phyloP scores from a whole-genome alignment of 2,888 invertebrate genomes.

The Coenonympha arcania region DNA sequence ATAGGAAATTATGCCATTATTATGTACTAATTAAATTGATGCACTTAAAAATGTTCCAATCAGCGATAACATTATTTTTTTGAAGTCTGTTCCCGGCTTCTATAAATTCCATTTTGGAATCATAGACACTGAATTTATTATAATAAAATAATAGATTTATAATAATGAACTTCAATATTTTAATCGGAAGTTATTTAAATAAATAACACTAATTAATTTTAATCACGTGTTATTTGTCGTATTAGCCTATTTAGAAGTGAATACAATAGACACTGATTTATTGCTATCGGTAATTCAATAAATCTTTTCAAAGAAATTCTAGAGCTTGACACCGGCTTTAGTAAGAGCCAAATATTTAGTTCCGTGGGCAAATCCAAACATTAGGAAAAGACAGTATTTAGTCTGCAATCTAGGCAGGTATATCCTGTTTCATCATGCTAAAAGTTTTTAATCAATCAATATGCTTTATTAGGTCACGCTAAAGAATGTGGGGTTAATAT shows the following conservation, averaged over 20 bases:
- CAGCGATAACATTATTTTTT: no score
- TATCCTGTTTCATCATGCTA: conserved; percentile 27
- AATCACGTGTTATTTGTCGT: conserved; percentile 2
- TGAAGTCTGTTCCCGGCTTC: no score
- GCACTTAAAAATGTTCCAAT: not conserved
- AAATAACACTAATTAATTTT: not conserved
- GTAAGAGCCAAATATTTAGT: conserved; percentile 10
- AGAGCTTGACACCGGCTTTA: not conserved
- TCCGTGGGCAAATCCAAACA: conserved; percentile 32
- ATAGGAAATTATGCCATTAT: not conserved
- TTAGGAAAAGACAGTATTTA: conserved; percentile 25
- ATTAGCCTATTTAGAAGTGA: conserved; percentile 2
- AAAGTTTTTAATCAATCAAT: conserved; percentile 33
- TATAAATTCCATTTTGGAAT: no score
- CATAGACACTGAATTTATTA: no score
- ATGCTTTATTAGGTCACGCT: conserved; percentile 32
- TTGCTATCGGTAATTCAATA: not conserved
- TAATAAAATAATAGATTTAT: no score
- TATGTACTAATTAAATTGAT: not conserved
- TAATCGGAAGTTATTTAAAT: not conserved
- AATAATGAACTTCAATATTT: no score
- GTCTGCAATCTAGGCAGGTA: no score
- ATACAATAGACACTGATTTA: conserved; percentile 4
- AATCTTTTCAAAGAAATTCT: conserved; percentile 8
- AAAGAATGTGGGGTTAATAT: not conserved